Conservation (phyloP, 1,140 invertebrate species). For the Calycopis cecrops region DNA sequence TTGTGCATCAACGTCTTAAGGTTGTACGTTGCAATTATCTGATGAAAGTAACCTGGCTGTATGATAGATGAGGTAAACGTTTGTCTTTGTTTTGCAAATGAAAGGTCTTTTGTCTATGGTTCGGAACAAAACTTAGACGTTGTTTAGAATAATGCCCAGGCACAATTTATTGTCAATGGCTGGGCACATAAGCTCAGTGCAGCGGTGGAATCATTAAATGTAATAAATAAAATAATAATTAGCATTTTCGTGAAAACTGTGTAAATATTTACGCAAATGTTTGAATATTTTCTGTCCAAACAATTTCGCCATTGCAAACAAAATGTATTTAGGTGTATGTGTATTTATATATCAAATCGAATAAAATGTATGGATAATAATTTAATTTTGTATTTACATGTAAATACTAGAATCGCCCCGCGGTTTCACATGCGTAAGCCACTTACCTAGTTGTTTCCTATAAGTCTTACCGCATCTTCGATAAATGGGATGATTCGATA, state of each 20-base stretch:
- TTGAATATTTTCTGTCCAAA: too few species aligned
- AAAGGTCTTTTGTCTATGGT: conserved; percentile 67
- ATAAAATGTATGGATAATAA: too few species aligned
- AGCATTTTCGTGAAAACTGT: conserved; percentile 28
- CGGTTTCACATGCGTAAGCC: too few species aligned
- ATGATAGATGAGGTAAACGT: conserved; percentile 70
- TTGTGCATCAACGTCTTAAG: conserved; percentile 7
- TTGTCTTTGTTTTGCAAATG: conserved; percentile 56
- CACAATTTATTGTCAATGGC: conserved; percentile 57
- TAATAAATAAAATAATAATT: too few species aligned
- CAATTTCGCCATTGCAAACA: too few species aligned
- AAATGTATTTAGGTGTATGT: too few species aligned
- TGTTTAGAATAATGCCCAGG: conserved; percentile 50
- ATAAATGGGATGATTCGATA: too few species aligned
- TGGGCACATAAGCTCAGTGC: conserved; percentile 38
- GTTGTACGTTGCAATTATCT: conserved; percentile 59
- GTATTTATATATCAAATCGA: too few species aligned
- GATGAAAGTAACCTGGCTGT: conserved; percentile 68
- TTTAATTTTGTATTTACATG: too few species aligned
- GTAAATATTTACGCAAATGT: conserved; percentile 25
- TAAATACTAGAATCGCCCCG: too few species aligned
- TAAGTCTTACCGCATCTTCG: too few species aligned
- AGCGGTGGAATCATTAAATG: conserved; percentile 57
- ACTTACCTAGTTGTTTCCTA: too few species aligned
- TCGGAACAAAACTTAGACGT: conserved; percentile 53